phyloP scores from a whole-genome alignment of 2,113 vertebrate species.

The Dolichotis patagonum region DNA sequence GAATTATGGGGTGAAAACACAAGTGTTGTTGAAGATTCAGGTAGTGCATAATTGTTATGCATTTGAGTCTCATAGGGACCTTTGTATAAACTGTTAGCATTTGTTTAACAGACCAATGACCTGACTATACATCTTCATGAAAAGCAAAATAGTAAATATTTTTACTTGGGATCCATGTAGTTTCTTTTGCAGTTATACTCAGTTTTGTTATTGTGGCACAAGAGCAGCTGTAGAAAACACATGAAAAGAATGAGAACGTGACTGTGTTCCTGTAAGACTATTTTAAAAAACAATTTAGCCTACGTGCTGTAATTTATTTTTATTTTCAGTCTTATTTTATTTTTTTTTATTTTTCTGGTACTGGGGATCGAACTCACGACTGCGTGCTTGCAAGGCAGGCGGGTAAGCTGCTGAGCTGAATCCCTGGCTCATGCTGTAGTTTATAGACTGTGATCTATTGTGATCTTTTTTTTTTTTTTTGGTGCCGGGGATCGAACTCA shows the following conservation, averaged over 20 bases:
- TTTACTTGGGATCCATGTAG: neutral
- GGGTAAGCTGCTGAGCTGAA: too few species aligned
- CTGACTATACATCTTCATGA: neutral
- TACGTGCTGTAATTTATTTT: neutral
- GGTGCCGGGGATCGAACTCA: too few species aligned
- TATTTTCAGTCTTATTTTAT: too few species aligned
- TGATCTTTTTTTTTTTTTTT: too few species aligned
- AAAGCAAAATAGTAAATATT: neutral
- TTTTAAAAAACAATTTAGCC: neutral
- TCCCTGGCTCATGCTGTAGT: neutral
- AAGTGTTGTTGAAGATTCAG: neutral
- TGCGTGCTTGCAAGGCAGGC: too few species aligned
- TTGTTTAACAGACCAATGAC: neutral
- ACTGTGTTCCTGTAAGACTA: neutral
- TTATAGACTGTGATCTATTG: neutral
- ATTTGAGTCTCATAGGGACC: neutral
- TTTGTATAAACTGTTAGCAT: neutral
- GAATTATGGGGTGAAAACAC: neutral
- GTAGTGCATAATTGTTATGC: neutral
- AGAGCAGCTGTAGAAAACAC: too few species aligned
- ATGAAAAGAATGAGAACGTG: too few species aligned
- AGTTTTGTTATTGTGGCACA: too few species aligned
- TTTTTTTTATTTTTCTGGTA: too few species aligned
- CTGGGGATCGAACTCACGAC: too few species aligned
- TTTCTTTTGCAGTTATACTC: rapidly evolving